Conservation (phyloP, 2,113 vertebrate species). For the Pristiophorus japonicus region DNA sequence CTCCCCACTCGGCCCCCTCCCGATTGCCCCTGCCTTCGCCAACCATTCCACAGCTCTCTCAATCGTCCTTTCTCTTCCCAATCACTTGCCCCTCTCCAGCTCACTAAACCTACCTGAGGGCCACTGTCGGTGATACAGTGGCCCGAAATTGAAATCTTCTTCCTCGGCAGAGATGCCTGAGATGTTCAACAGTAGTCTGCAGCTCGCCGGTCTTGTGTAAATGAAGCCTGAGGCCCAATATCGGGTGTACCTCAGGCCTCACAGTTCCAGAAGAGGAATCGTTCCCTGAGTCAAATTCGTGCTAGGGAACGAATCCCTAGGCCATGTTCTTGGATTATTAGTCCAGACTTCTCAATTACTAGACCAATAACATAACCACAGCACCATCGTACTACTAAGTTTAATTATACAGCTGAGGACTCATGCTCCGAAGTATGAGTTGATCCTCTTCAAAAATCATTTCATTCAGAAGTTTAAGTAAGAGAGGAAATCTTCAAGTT, state of each 20-base stretch:
- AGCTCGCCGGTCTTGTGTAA: background rate
- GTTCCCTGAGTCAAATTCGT: background rate
- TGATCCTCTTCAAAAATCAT: background rate
- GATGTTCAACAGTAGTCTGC: background rate
- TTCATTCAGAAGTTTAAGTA: background rate
- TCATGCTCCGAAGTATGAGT: background rate
- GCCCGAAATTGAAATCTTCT: background rate
- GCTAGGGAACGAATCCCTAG: background rate
- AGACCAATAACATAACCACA: background rate
- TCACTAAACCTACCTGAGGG: background rate
- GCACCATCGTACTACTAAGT: background rate
- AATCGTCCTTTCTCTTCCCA: background rate
- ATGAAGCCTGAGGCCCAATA: background rate
- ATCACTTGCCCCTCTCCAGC: background rate
- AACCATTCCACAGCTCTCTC: no score
- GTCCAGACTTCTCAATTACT: background rate
- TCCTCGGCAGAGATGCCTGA: background rate
- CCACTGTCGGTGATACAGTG: background rate
- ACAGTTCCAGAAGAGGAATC: no score
- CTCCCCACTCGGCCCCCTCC: no score
- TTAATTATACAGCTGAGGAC: background rate
- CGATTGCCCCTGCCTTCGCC: no score
- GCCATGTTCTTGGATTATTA: background rate
- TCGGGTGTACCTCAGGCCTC: background rate
- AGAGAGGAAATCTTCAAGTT: background rate